Conservation (phyloP, 1,140 invertebrate genomes). For the Ditylenchus dipsaci region DNA sequence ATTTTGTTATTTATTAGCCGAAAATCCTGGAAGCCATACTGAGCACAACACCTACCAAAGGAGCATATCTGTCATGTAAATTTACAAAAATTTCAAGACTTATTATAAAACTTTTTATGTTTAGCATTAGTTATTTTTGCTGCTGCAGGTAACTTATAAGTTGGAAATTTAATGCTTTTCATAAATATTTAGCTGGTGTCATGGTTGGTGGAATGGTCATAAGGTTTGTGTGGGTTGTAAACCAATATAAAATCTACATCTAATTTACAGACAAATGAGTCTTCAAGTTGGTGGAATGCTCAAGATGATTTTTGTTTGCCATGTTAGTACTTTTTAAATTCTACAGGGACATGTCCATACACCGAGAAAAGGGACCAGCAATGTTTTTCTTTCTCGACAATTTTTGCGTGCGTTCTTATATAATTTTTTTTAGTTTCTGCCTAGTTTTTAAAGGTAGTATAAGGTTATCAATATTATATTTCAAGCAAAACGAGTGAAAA, state of each 20-base stretch:
- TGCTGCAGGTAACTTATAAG: slow-evolving; percentile 41
- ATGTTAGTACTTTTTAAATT: slow-evolving; percentile 22
- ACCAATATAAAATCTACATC: too few relatives aligned
- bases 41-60: slow-evolving; percentile 51
- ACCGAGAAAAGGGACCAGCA: too few relatives aligned
- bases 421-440: too few relatives aligned
- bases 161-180: too few relatives aligned
- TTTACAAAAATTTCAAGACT: neutral
- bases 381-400: too few relatives aligned
- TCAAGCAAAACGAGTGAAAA: too few relatives aligned
- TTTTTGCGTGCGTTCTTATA: too few relatives aligned
- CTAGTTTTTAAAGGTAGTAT: too few relatives aligned
- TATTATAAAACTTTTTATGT: slow-evolving; percentile 11
- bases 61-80: slow-evolving; percentile 54
- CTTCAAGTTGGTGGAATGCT: slow-evolving; percentile 56
- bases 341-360: neutral
- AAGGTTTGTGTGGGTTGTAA: slow-evolving; percentile 4
- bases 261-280: slow-evolving; percentile 23
- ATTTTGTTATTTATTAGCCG: slow-evolving; percentile 19
- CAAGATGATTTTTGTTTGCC: slow-evolving; percentile 57
- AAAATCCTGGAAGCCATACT: slow-evolving; percentile 56
- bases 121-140: slow-evolving; percentile 57
- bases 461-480: too few relatives aligned
- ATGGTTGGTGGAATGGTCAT: slow-evolving; percentile 56
- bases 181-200: slow-evolving; percentile 36